Base-by-base conservation (phyloP, 1,140 invertebrate species). In the Saccostrea echinata region DNA sequence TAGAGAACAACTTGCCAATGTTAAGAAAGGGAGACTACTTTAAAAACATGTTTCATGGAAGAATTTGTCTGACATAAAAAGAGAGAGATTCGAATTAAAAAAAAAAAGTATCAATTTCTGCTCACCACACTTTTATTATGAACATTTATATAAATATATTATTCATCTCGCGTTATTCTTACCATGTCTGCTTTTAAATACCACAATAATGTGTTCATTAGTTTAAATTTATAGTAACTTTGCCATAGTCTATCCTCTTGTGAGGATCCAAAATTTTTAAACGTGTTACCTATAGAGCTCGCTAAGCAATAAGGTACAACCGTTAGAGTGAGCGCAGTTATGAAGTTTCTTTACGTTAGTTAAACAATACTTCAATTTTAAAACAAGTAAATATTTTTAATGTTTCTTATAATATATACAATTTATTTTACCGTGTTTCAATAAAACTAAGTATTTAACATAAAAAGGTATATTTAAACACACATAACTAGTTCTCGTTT, bases 201-300 rank as follows among this genome's bases (percentile, higher is more conserved):
- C n/a, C n/a, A n/a, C n/a, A n/a, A n/a, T n/a, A n/a, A n/a, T n/a
- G n/a, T n/a, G n/a, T n/a, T n/a, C n/a, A n/a, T 8, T 53, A 53
- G 52, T 53, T 53, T 53, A 53, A 53, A 53, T 53, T 12, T 12
- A 4, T 53, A 53, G 4, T 4, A 53, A 53, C 12, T 8, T 53
- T 53, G 52, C 52, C 55, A 61, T 1, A 6, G 16, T 61, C 18
- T 30, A 30, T 30, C 68, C 27, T 30, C 68, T 11, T 11, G 27
- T 11, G 12, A 30, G 68, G 27, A 30, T 76, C 68, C 68, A 76
- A 76, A 76, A 76, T 76, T 76, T 13, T 9, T 33, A 33, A 30
- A 76, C 55, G 55, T 61, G 16, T 76, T 76, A 33, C 30, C 68
- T 76, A 76, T 76, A 76, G 68, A 76, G 68, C 68, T 76, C 68